A percentile compares a stretch with the other conserved stretches of the same genome.
phyloP scores from a whole-genome alignment of 2,113 vertebrate genomes.

The Miniopterus natalensis region DNA sequence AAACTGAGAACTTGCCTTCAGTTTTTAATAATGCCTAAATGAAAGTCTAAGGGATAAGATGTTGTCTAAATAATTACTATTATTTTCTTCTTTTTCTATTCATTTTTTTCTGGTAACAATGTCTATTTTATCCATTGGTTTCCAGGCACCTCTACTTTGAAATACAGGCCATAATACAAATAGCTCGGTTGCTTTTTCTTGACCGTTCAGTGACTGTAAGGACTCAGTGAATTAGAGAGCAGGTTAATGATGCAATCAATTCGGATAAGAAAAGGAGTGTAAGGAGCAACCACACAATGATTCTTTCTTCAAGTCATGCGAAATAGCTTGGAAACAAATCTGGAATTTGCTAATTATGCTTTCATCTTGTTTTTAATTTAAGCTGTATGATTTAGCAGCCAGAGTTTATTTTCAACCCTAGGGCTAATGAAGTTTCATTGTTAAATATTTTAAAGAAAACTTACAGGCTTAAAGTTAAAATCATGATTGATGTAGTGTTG shows the following conservation, averaged over 20 bases:
- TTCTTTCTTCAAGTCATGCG: slow-evolving; percentile 57
- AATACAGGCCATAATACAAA: slow-evolving; percentile 19
- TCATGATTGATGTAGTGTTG: slow-evolving; percentile 75
- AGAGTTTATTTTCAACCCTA: slow-evolving; percentile 67
- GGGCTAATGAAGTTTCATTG: slow-evolving; percentile 61
- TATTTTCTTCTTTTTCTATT: neutral
- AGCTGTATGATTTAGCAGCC: slow-evolving; percentile 56
- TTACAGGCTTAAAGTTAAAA: slow-evolving; percentile 71
- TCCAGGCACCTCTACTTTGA: neutral
- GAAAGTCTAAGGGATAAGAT: neutral
- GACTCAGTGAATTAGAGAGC: slow-evolving; percentile 10
- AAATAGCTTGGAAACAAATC: slow-evolving; percentile 72
- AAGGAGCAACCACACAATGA: slow-evolving; percentile 55
- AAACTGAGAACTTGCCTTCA: neutral
- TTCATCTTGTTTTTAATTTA: slow-evolving; percentile 69
- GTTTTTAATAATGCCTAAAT: neutral
- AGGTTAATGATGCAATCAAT: slow-evolving; percentile 58
- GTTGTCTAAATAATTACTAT: neutral
- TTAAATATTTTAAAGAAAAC: slow-evolving; percentile 62
- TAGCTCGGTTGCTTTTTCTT: slow-evolving; percentile 9
- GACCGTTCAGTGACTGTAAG: slow-evolving; percentile 27
- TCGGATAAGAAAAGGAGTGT: neutral
- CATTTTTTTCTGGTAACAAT: neutral
- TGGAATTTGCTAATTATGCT: slow-evolving; percentile 71
- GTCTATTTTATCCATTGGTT: slow-evolving; percentile 43